Evolutionary conservation across 2,113 vertebrate genomes (phyloP), one percentile per base, ranked within the genome.

Genomic region (Sterrhoptilus dennistouni): DNA sequence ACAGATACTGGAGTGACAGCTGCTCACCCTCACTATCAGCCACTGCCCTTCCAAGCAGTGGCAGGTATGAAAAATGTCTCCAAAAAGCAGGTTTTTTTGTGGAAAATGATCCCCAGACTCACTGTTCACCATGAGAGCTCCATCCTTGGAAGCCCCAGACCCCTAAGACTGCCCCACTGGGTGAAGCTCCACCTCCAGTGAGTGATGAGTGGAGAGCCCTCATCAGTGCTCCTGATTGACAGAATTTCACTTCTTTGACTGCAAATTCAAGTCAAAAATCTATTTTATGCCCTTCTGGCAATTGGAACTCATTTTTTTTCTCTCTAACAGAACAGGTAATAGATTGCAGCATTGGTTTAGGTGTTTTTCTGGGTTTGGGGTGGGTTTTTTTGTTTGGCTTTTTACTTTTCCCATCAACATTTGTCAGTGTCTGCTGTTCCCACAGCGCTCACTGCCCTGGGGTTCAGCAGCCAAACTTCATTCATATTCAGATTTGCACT

Each of bases 401-500:
- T 47, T n/a, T 33, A 33, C 70, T 44, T 75, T 36, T 42, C 8
- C 45, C 89, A 94, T 75, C 91, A 87, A 78, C 87, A 71, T 87
- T 91, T 92, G 87, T 71, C 87, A 82, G 6, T 12, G 71, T 86
- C 83, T 92, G 77, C 59, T 81, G 80, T 89, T 89, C 87, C 76
- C 69, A 29, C 63, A 72, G 63, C 1, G 33, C 49, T 94, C 79
- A 28, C 65, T 95, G 94, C 93, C 93, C 94, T 52, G 83, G 92
- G 92, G 85, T 86, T 95, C 89, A 92, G 68, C 86, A 81, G 64
- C 76, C 24, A 8, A 83, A 81, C 80, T 87, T 95, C 93, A 94
- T 87, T 92, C 91, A 84, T 68, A 94, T 92, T 95, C 93, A 87
- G 81, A 93, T 96, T 91, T 87, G 56, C 76, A 69, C 63, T 35